Evolutionary conservation across 2,888 invertebrate species (phyloP), one percentile per base, ranked within the genome.

Genomic region (Tiliacea citrago): DNA sequence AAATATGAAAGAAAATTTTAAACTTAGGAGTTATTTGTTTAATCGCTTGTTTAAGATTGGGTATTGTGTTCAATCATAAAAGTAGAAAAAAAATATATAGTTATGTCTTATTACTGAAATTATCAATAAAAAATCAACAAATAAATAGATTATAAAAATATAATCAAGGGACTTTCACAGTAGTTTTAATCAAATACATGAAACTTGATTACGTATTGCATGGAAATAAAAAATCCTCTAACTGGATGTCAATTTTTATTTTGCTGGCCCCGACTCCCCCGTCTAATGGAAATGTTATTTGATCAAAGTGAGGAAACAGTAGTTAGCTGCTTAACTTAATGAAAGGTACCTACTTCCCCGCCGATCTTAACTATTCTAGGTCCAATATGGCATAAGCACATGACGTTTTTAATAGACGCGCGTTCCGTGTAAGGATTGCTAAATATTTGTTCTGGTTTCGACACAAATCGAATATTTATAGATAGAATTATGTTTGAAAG

Each of bases 31-130:
- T 66, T 68, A 71, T 66, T 69, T 84, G 55, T 81, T 79, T 82
- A 77, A 79, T 85, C 70, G 68, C 75, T 80, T 78, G 66, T 66
- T 47, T 84, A 75, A 80, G 81, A 75, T 81, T 69, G 76, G 67
- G 72, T 84, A 57, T 60, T 81, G 82, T 82, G 82, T 82, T 82
- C 85, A 82, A 82, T 82, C 72, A 73, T 84, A 51, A 77, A n/a
- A 63, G 57, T 82, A 82, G 77, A 68, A 65, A 77, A n/a, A 74
- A 84, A 83, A 83, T 66, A 82, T 45, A 45, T 79, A 79, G 55
- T 53, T 68, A 45, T 58, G 65, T n/a, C 58, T 53, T 80, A 58
- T 35, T 75, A 68, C 65, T 71, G 75, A 67, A 66, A 73, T 68
- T 45, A 57, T 78, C 55, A 70, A 39, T 65, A 68, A 67, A 62